These are phyloP conservation scores for Beris morrisii DNA, from an alignment of 2,888 invertebrate species.

Conservation along the genomic window DNA sequence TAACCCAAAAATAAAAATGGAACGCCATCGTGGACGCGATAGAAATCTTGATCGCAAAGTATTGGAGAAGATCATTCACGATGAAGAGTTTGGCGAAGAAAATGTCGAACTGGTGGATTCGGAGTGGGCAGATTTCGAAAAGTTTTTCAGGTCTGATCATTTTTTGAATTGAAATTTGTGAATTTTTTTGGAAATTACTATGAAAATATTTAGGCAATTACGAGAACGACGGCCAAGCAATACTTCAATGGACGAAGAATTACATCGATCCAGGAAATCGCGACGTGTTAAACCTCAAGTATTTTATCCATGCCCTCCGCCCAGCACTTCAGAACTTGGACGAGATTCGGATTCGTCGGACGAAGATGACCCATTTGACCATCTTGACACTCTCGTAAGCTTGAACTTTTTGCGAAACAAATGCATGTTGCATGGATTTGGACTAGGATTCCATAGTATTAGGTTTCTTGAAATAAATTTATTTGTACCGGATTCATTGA, in stretches of 20 bases:
- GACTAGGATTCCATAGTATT: too few species aligned
- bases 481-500: too few species aligned
- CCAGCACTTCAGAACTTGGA: slow-evolving; percentile 47
- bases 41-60: slow-evolving; percentile 36
- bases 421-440: slow-evolving; percentile 27
- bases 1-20: background rate
- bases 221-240: slow-evolving; percentile 45
- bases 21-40: slow-evolving; percentile 22
- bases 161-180: slow-evolving; percentile 18
- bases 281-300: slow-evolving; percentile 52
- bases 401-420: slow-evolving; percentile 1
- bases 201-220: slow-evolving; percentile 36
- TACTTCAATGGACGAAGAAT: slow-evolving; percentile 52
- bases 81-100: slow-evolving; percentile 56
- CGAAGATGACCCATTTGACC: slow-evolving; percentile 53
- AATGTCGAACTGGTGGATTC: slow-evolving; percentile 55
- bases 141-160: slow-evolving; percentile 45
- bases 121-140: slow-evolving; percentile 56
- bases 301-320: slow-evolving; percentile 55
- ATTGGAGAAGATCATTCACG: slow-evolving; percentile 50
- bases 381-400: slow-evolving; percentile 55
- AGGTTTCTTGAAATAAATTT: too few species aligned
- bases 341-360: slow-evolving; percentile 51
- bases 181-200: slow-evolving; percentile 1
- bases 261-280: slow-evolving; percentile 48